Evolutionary conservation across 2,113 vertebrate genomes (phyloP).

Genomic region (Pygoscelis adeliae): DNA sequence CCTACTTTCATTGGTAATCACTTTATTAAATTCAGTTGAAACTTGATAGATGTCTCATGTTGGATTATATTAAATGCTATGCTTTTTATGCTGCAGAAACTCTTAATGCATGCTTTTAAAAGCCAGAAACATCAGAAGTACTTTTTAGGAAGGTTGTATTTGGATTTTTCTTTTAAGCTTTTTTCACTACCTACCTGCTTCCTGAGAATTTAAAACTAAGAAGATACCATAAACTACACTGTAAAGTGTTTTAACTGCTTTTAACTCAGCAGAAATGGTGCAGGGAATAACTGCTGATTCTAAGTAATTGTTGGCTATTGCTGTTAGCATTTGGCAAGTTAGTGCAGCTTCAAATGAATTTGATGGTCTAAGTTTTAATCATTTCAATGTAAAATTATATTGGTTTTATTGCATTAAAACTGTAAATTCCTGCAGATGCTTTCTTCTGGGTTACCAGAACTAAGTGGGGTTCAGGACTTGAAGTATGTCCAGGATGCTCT

Average conservation of each 20-base stretch:
- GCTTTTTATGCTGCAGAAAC: background rate
- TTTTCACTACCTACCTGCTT: background rate
- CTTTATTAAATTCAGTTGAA: background rate
- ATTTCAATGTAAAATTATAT: background rate
- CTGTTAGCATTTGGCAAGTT: background rate
- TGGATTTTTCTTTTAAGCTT: background rate
- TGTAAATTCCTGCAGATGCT: constrained; percentile 83
- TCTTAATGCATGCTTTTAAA: background rate
- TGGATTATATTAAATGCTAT: background rate
- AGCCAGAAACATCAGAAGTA: background rate
- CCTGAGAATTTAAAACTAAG: background rate
- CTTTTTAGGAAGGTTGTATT: background rate
- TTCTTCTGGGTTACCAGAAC: constrained; percentile 92
- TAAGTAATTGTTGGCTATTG: background rate
- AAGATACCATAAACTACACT: background rate
- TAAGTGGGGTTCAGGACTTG: constrained; percentile 89
- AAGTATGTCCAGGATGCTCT: constrained; percentile 96
- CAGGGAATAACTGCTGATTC: background rate
- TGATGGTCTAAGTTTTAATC: background rate
- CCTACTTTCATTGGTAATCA: constrained; percentile 90
- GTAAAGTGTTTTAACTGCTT: background rate
- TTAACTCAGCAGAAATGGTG: background rate
- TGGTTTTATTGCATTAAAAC: background rate
- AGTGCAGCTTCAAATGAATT: background rate
- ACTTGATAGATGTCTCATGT: background rate